Evolutionary conservation across 2,888 invertebrate genomes (phyloP).

Genomic region (Cecidostiba fungosa): DNA sequence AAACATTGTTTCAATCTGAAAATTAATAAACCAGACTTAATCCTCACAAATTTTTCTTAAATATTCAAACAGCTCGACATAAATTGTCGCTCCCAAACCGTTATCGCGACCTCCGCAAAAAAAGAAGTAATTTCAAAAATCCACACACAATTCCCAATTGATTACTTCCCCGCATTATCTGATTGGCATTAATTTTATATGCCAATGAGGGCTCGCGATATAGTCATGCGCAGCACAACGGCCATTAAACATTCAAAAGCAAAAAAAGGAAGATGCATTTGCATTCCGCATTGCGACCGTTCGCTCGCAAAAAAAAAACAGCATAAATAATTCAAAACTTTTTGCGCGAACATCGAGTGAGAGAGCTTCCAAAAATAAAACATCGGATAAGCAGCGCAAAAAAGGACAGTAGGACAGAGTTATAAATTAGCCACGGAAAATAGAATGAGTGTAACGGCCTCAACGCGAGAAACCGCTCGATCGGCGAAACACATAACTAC

Average conservation of each 20-base stretch:
- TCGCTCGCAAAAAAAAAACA: slow-evolving; percentile 73
- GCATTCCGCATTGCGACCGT: slow-evolving; percentile 75
- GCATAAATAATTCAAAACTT: slow-evolving; percentile 79
- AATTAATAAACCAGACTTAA: too few species aligned
- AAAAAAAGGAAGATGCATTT: slow-evolving; percentile 74
- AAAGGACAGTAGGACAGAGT: slow-evolving; percentile 18
- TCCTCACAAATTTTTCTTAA: not conserved
- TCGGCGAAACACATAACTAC: slow-evolving; percentile 38
- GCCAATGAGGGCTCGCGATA: slow-evolving; percentile 52
- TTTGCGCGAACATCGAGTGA: slow-evolving; percentile 66
- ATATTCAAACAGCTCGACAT: not conserved
- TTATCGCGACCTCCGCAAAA: not conserved
- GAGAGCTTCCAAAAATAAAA: slow-evolving; percentile 59
- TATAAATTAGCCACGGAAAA: slow-evolving; percentile 52
- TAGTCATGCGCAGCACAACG: not conserved
- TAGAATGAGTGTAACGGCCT: slow-evolving; percentile 29
- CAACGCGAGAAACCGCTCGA: slow-evolving; percentile 43
- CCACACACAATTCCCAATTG: slow-evolving; percentile 38
- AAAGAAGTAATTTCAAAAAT: not conserved
- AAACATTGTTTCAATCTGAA: too few species aligned
- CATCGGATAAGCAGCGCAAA: slow-evolving; percentile 52
- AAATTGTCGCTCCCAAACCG: not conserved
- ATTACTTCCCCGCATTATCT: slow-evolving; percentile 46
- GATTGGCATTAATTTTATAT: slow-evolving; percentile 52
- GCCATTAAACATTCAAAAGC: slow-evolving; percentile 76